Base-by-base conservation (phyloP, 2,888 invertebrate genomes). In the Falcaria lacertinaria region DNA sequence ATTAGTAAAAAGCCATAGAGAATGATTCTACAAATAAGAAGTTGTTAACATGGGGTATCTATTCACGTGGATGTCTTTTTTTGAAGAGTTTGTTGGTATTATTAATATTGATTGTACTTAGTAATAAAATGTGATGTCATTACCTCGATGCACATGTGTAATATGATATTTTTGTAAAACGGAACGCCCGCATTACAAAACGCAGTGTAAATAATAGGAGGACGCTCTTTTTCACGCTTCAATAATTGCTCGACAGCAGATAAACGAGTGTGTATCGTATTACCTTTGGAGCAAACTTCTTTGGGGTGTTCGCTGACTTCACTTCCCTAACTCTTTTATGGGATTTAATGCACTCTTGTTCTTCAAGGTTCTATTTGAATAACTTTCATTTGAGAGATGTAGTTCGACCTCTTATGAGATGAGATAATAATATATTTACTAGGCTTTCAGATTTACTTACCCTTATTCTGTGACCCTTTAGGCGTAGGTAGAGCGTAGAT, bases 141-240 rank as follows among this genome's bases (percentile, higher is more conserved):
- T 59, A 44, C 33, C 47, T 50, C 48, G 52, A 47, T 54, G 65
- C 69, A 68, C 63, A 78, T 73, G 74, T 17, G 88, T 82, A 88
- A 89, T 63, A 81, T 74, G 87, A 89, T 88, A 88, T 88, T 86
- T 85, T 81, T 70, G 57, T 65, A 78, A 79, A 85, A 81, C 76
- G 78, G 74, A 76, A 77, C 75, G 80, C 87, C 88, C 89, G 87
- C 88, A 87, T 86, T 74, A 86, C 87, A 86, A 86, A 85, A 82
- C 78, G 80, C 74, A 76, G 69, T 80, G 84, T 85, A 86, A 80
- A 87, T 87, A 88, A 89, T 88, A 87, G 80, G 82, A 86, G 82
- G 87, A 88, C 82, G 85, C 71, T 85, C 82, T 86, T 89, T 89
- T 89, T 89, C 88, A 89, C 90, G 90, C 90, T 88, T 89, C 90